Percentiles rank a stretch among this genome's conserved stretches.
Evolutionary conservation across 2,888 invertebrate species (phyloP).

Genomic region (Tachina lurida): DNA sequence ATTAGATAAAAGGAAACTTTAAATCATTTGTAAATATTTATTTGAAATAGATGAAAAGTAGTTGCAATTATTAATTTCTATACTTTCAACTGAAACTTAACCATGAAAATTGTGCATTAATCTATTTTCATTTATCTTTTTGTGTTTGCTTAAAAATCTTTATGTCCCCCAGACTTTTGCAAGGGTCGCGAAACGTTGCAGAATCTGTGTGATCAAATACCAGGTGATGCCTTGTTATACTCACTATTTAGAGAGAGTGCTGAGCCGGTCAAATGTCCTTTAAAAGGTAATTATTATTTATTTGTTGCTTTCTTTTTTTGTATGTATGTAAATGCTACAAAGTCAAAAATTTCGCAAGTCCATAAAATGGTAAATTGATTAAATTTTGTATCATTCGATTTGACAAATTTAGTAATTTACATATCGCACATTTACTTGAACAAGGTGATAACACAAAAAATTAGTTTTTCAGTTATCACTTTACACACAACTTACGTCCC

Average conservation of each 20-base stretch:
- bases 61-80: slow-evolving; percentile 15
- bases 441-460: too few species aligned
- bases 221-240: slow-evolving; percentile 93
- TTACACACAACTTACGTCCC: too few species aligned
- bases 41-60: slow-evolving; percentile 50
- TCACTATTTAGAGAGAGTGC: slow-evolving; percentile 95
- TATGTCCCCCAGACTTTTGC: slow-evolving; percentile 83
- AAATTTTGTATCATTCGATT: too few species aligned
- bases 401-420: too few species aligned
- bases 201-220: slow-evolving; percentile 92
- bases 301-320: not conserved
- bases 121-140: slow-evolving; percentile 75
- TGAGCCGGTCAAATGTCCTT: slow-evolving; percentile 93
- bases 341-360: not conserved
- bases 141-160: slow-evolving; percentile 80
- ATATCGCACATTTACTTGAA: too few species aligned
- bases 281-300: slow-evolving; percentile 82
- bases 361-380: not conserved
- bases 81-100: slow-evolving; percentile 35
- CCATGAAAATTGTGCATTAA: slow-evolving; percentile 82
- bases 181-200: slow-evolving; percentile 87
- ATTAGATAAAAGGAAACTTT: slow-evolving; percentile 2
- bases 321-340: not conserved
- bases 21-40: slow-evolving; percentile 11
- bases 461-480: too few species aligned